Evolutionary conservation across 2,888 invertebrate species (phyloP), one percentile per base, ranked within the genome.

Genomic region (Selenia dentaria): DNA sequence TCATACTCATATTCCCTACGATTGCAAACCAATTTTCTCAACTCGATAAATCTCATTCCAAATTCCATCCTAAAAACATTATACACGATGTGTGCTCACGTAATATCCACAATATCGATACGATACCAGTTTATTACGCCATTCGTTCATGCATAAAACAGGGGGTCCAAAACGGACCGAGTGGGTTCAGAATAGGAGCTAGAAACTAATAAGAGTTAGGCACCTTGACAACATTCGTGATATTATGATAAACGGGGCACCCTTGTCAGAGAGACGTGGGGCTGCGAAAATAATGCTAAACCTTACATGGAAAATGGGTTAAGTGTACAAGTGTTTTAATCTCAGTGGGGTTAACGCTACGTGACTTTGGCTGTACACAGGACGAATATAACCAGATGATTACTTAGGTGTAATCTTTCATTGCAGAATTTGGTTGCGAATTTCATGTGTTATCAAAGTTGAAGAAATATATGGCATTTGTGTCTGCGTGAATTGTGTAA

Each of bases 221-320:
- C 54, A 70, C 67, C 78, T 71, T 74, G 83, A 81, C 83, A 77
- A 78, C 66, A 59, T 51, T 57, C 69, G 63, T 72, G 79, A 83
- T 86, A 83, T 83, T 88, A 86, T 87, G 86, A 88, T 87, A 85
- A 86, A 88, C 83, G 79, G 79, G 61, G 12, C 33, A 87, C 87
- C 88, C 87, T 83, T 67, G 84, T 88, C 88, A 83, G 64, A 10
- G 24, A 37, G 25, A 32, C 49, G 50, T 47, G 52, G 36, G 45
- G 25, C 18, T 32, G 27, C 40, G 48, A 48, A 50, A 54, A 58
- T 54, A 49, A 50, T 31, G 40, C n/a, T 2, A 6, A 40, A 34
- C 33, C 16, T 48, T 48, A 48, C 37, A 32, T 36, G 47, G 46
- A 46, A 48, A 48, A 28, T 13, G 41, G 41, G 47, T 41, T 41